phyloP scores from a whole-genome alignment of 2,888 invertebrate genomes.

The Cantharis nigra region DNA sequence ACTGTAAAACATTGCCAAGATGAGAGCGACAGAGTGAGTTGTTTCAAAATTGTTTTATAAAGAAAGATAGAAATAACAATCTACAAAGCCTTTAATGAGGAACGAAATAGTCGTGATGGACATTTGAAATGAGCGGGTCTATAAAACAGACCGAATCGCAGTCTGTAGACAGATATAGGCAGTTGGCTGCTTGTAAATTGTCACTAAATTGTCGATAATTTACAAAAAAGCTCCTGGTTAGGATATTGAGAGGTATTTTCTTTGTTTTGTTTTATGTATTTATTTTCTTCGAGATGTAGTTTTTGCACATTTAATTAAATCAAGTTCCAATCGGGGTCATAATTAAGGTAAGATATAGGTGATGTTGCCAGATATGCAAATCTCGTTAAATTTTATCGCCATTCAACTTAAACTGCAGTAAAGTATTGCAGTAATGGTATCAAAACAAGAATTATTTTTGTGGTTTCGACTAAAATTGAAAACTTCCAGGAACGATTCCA shows the following conservation, averaged over 20 bases:
- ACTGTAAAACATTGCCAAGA: conserved; percentile 35
- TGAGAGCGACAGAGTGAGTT: conserved; percentile 18
- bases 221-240: conserved; percentile 30
- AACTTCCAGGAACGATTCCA: neutral
- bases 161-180: conserved; percentile 49
- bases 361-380: neutral
- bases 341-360: neutral
- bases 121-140: conserved; percentile 62
- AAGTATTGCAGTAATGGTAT: neutral
- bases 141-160: conserved; percentile 49
- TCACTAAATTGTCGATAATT: conserved; percentile 43
- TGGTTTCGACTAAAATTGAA: neutral
- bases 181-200: conserved; percentile 52
- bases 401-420: neutral
- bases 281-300: neutral
- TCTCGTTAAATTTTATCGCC: neutral
- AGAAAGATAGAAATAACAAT: conserved; percentile 52
- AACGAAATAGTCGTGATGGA: conserved; percentile 69
- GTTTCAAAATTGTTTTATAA: conserved; percentile 11
- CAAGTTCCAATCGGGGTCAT: neutral
- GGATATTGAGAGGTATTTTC: conserved; percentile 28
- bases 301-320: neutral
- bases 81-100: conserved; percentile 68
- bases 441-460: neutral
- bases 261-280: conserved; percentile 22